Evolutionary conservation across 1,140 invertebrate species (phyloP).

Genomic region (Diachasma alloeum): DNA sequence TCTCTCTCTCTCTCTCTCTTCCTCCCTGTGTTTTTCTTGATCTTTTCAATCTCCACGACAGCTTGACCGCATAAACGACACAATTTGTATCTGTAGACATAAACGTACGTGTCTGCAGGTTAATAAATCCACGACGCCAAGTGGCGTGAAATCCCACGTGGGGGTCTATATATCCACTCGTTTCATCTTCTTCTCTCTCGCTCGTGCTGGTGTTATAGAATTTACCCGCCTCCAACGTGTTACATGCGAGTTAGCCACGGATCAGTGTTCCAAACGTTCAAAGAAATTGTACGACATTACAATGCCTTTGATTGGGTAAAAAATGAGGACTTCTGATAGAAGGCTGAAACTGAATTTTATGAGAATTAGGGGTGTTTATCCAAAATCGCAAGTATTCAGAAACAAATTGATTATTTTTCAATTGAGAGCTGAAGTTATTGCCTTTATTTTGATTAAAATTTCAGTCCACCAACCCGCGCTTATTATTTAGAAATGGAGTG

Average conservation of each 20-base stretch:
- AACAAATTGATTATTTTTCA: too few species aligned
- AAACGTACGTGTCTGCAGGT: neutral
- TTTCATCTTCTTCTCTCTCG: neutral
- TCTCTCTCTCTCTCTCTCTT: neutral
- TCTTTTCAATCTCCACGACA: neutral
- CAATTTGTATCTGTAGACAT: slow-evolving; percentile 10
- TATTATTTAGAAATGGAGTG: too few species aligned
- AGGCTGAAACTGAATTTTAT: too few species aligned
- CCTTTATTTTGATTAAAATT: too few species aligned
- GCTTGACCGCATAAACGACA: slow-evolving; percentile 14
- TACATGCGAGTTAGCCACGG: slow-evolving; percentile 13
- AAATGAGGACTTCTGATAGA: too few species aligned
- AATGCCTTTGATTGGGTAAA: neutral
- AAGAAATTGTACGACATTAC: neutral
- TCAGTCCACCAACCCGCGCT: too few species aligned
- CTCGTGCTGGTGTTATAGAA: neutral
- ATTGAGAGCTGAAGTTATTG: too few species aligned
- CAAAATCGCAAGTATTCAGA: too few species aligned
- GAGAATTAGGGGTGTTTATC: too few species aligned
- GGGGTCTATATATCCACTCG: slow-evolving; percentile 1
- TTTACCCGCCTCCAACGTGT: neutral
- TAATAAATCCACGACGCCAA: slow-evolving; percentile 48
- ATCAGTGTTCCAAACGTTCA: neutral
- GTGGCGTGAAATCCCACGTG: slow-evolving; percentile 47
- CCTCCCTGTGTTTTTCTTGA: slow-evolving; percentile 36